Base-by-base conservation (phyloP, 2,113 vertebrate species). In the Sula dactylatra region DNA sequence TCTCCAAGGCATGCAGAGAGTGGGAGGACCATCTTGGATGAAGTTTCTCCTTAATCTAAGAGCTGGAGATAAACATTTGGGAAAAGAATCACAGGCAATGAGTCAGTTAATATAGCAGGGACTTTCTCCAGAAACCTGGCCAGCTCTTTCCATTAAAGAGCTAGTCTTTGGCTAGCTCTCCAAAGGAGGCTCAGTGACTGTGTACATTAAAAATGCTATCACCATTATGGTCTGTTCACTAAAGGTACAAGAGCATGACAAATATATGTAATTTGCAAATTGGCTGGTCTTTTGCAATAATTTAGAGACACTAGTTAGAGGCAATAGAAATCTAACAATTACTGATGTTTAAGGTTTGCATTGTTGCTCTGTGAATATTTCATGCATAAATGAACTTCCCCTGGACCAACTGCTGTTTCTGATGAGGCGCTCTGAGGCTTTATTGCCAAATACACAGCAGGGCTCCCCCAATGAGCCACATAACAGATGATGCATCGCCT, bases 311-410 rank as follows among this genome's bases (percentile, higher is more conserved):
- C 98, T 98, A 98, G 98, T 98, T 98, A 98, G 96, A 80, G 96
- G 98, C 98, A 98, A 98, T 98, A 98, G 98, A 98, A 98, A 98
- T 98, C 97, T 98, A 98, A 98, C 98, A 98, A 98, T 98, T 98
- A 98, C 98, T 98, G 98, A 98, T 98, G 98, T 98, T 98, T 98
- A 98, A 98, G 98, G 98, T 98, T 98, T 98, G 98, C 98, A 98
- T 98, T 98, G 98, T 98, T 98, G 98, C 97, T 98, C 98, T 96
- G 98, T 98, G 98, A 98, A 98, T 99, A 99, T 99, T 99, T 98
- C 98, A 99, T 98, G 98, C 98, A 98, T 98, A 98, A 99, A 98
- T 98, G 98, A 98, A 98, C 98, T 98, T 98, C 97, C 97, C 97
- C 98, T 96, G 98, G 98, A 98, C 98, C 98, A 97, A 98, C 98